Evolutionary conservation across 2,888 invertebrate species (phyloP), one percentile per base, ranked within the genome.

Genomic region (Cactoblastis cactorum): DNA sequence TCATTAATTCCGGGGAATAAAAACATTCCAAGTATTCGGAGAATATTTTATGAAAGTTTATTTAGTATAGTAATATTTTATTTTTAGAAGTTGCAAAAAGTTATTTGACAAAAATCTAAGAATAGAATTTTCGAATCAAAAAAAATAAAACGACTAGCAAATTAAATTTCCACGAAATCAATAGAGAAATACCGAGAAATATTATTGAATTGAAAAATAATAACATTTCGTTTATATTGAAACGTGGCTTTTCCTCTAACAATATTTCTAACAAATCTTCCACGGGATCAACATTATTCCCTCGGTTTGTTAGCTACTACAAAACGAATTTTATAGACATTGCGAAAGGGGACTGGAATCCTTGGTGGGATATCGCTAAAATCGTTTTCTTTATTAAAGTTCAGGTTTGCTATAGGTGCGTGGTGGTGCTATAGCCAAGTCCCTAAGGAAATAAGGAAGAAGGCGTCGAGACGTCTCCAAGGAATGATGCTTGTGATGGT

Each of bases 381-480:
- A 74, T 71, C 64, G 68, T 73, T 73, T 72, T 71, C 71, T 73
- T 75, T 77, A 78, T 74, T 75, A 77, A 73, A 71, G 62, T 71
- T 74, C 59, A 64, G 56, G 49, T 69, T 69, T 64, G 67, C 71
- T 71, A 78, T 75, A 80, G 78, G 77, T 82, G 77, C 71, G 74
- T 77, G 69, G 62, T 67, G 57, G 61, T 64, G 69, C 65, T 65
- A 77, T 78, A 77, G 75, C 61, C 60, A 62, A 51, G 65, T 80
- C 80, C 84, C 76, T 49, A 58, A 83, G 84, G 82, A 85, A 85
- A 84, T 85, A 83, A 80, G 71, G 71, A 65, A 67, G 71, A 68
- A 69, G 67, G 63, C 54, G 41, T 45, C 49, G 51, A 46, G 51
- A 47, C 43, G 61, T 58, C 61, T 58, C 61, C 49, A 22, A 47